Conservation (phyloP, 2,797 vertebrate genomes). For the Malacoraja senta region DNA sequence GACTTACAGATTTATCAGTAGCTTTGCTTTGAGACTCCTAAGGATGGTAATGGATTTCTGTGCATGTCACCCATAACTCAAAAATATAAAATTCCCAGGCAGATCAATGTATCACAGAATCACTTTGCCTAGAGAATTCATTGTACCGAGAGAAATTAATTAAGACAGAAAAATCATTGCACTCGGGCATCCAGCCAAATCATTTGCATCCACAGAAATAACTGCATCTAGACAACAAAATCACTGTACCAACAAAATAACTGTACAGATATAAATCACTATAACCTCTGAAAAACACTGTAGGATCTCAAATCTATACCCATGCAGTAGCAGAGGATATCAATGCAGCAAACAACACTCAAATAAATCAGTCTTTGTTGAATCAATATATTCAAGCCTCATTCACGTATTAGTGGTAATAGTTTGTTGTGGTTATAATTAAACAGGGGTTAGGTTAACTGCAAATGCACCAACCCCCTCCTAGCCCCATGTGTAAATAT, state of each 20-base stretch:
- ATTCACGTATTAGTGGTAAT: neutral
- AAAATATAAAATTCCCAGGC: constrained; percentile 5
- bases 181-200: neutral
- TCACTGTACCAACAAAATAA: neutral
- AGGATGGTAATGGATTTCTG: neutral
- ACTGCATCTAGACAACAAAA: neutral
- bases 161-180: neutral
- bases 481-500: too few species aligned
- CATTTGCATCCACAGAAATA: constrained; percentile 6
- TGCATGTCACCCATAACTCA: neutral
- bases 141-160: constrained; percentile 3
- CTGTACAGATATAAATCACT: neutral
- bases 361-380: neutral
- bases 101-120: constrained; percentile 16
- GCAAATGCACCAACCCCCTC: too few species aligned
- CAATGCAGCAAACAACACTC: neutral
- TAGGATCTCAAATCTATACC: too few species aligned
- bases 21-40: neutral
- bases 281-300: neutral
- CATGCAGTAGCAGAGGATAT: neutral
- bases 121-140: neutral
- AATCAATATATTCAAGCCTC: neutral
- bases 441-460: neutral
- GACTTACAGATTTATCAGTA: neutral
- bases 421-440: neutral